These are phyloP conservation scores for Habropoda laboriosa DNA, from an alignment of 1,140 invertebrate species.

Conservation along the genomic window DNA sequence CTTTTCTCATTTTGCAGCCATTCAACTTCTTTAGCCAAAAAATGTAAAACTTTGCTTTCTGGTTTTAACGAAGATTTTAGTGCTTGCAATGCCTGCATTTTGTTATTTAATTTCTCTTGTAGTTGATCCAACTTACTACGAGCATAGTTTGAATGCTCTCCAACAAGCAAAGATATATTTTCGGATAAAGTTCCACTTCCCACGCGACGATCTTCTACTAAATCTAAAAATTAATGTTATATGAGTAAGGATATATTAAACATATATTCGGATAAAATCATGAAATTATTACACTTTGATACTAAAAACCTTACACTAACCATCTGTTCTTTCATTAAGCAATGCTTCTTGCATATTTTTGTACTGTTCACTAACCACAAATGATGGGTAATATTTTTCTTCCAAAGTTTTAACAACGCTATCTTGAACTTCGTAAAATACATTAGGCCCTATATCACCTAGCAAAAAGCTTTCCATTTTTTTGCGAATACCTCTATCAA, in stretches of 20 bases:
- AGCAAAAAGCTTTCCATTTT: conserved; percentile 93
- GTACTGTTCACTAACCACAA: conserved; percentile 93
- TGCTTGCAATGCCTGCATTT: conserved; percentile 91
- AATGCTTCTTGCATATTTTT: conserved; percentile 88
- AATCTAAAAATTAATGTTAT: conserved; percentile 55
- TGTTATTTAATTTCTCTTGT: conserved; percentile 90
- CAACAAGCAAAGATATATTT: conserved; percentile 82
- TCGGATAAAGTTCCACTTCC: conserved; percentile 73
- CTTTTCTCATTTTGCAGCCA: conserved; percentile 89
- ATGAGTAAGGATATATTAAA: neutral
- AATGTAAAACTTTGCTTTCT: conserved; percentile 88
- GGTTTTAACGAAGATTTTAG: conserved; percentile 88
- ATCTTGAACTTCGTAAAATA: conserved; percentile 93
- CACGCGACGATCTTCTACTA: conserved; percentile 72
- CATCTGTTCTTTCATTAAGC: conserved; percentile 85
- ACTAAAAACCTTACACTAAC: conserved; percentile 56
- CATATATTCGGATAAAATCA: conserved; percentile 16
- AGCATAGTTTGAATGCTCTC: conserved; percentile 92
- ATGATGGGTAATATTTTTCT: conserved; percentile 94
- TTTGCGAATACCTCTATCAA: conserved; percentile 89
- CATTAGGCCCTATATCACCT: conserved; percentile 93
- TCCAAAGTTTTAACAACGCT: conserved; percentile 90
- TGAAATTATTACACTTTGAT: neutral
- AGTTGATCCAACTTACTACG: conserved; percentile 90
- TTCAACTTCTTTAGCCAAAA: conserved; percentile 91